Evolutionary conservation across 2,888 invertebrate species (phyloP), one percentile per base, ranked within the genome.

Genomic region (Ecdyonurus torrentis): DNA sequence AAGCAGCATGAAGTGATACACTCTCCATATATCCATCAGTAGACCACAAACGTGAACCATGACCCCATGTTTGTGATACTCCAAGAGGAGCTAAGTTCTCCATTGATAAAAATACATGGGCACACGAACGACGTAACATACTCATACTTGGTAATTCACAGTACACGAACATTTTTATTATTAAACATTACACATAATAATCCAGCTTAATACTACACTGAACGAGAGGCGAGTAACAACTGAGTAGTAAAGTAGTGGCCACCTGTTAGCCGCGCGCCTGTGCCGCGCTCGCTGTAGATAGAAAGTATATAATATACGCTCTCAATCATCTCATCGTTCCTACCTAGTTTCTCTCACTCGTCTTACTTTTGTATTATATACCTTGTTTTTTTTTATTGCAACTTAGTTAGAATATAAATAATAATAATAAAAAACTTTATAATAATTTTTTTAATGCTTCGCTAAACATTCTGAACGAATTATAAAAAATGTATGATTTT

Each of bases 111-210:
- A 55, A 55, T 5, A 55, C 55, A n/a, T 55, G n/a, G 15, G 55
- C 55, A n/a, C 55, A 55, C 55, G 55, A 55, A 20, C 55, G n/a
- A 55, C 55, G 55, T 20, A 55, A 55, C 55, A 55, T 55, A 7
- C 7, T 55, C 22, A 37, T 37, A 10, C 7, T 37, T n/a, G n/a
- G n/a, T n/a, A n/a, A n/a, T n/a, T n/a, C n/a, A n/a, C n/a, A n/a
- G 37, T 37, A 37, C 7, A 37, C 37, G 37, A 37, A 5, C n/a
- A n/a, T n/a, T n/a, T n/a, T 37, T 10, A 37, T 15, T 37, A 37
- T 37, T 37, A 37, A 37, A 15, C 37, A 37, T 10, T 5, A 37
- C 37, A 37, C 37, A 37, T 37, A 37, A 37, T 37, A 37, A 10
- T 15, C 37, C 15, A 5, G 37, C 5, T n/a, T n/a, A n/a, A n/a